Base-by-base conservation (phyloP, 1,140 invertebrate species). In the Drosophila ananassae region DNA sequence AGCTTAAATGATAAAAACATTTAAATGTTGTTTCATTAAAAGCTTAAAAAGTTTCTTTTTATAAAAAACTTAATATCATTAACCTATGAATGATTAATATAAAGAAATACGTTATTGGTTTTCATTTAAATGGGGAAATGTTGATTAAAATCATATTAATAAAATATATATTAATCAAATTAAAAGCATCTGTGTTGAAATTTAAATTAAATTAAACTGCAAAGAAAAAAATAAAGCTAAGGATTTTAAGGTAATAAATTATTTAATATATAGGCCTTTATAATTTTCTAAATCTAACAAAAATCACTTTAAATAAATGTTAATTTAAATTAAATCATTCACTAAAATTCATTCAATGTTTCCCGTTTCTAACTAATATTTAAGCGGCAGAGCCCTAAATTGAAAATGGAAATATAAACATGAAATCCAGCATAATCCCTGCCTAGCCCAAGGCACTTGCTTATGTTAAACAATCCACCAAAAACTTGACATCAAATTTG, bases 391-490 rank as follows among this genome's bases (percentile, higher is more conserved):
- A 47, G 21, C 25, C 17, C 17, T 21, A 24, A 50, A 69, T 34
- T 56, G 51, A 32, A 41, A 57, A 57, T 68, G 63, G 25, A 69
- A 69, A 69, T 57, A 21, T 32, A 68, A 69, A 48, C 63, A 37
- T 44, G n/a, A 48, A 56, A 69, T 57, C 67, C 25, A 69, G 9
- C 44, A 12, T 69, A 69, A 69, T 69, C 63, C 25, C 44, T 28
- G 24, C 25, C 25, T 37, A 25, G 62, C 62, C 30, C 13, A 2
- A 32, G 24, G 67, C 67, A 57, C 67, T 71, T 69, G 67, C 67
- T 71, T 69, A 71, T 71, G 67, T 71, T 71, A 71, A 71, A 69
- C 64, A 57, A 71, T 71, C 67, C 67, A 67, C 52, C 67, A 57
- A 48, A 68, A 71, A 57, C 67, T 71, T 71, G 67, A 57, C 67